Percentiles rank a stretch among this genome's conserved stretches.
phyloP scores from a whole-genome alignment of 2,797 vertebrate genomes.

The Lagocephalus sceleratus region DNA sequence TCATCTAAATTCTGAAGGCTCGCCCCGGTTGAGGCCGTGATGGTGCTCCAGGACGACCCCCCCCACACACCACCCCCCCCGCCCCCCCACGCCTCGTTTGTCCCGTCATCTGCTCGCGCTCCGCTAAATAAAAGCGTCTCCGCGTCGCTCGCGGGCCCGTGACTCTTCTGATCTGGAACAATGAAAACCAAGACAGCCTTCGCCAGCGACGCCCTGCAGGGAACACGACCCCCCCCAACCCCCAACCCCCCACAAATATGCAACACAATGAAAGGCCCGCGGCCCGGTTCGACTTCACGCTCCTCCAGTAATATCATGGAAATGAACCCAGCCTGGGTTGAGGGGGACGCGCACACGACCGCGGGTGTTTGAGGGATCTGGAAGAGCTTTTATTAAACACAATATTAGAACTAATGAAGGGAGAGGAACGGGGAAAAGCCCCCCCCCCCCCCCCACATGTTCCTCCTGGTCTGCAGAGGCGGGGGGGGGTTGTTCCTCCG shows the following conservation, averaged over 20 bases:
- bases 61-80: no score
- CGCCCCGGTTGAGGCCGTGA: no score
- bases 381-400: constrained; percentile 26
- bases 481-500: background rate
- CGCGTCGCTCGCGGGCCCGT: constrained; percentile 3
- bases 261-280: constrained; percentile 20
- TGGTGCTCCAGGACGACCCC: no score
- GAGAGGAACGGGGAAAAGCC: background rate
- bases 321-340: constrained; percentile 2
- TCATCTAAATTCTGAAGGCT: no score
- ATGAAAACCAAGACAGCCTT: background rate
- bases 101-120: constrained; percentile 2
- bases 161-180: constrained; percentile 6
- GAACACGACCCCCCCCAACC: background rate
- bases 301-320: background rate
- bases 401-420: constrained; percentile 3
- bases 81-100: background rate
- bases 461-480: background rate
- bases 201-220: background rate
- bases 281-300: constrained; percentile 8
- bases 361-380: constrained; percentile 19
- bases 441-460: no score
- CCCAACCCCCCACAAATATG: constrained; percentile 8
- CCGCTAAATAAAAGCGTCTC: constrained; percentile 1
- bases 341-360: constrained; percentile 12